These are phyloP conservation scores for Drosophila kikkawai DNA, from an alignment of 1,140 invertebrate genomes.

Conservation along the genomic window DNA sequence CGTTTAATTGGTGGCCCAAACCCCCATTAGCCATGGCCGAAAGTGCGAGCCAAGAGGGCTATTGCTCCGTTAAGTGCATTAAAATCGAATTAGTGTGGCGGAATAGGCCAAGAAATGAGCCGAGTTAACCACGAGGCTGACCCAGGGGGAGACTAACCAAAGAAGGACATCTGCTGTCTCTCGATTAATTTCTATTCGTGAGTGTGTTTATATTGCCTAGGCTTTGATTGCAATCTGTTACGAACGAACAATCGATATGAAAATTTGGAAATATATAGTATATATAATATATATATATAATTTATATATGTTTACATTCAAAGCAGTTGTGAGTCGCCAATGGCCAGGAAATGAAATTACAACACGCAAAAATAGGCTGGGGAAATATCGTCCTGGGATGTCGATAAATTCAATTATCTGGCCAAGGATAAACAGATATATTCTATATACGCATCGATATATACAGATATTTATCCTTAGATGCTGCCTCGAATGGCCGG, in stretches of 20 bases:
- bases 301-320: conserved; percentile 13
- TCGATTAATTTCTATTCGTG: neutral
- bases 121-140: neutral
- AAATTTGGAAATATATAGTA: neutral
- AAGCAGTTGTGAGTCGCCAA: conserved; percentile 21
- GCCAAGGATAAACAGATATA: conserved; percentile 31
- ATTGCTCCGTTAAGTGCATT: conserved; percentile 48
- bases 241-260: conserved; percentile 10
- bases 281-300: neutral
- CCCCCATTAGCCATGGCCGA: conserved; percentile 5
- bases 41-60: neutral
- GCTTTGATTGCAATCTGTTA: conserved; percentile 59
- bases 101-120: conserved; percentile 8
- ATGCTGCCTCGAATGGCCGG: conserved; percentile 32
- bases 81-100: conserved; percentile 64
- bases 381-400: conserved; percentile 7
- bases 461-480: conserved; percentile 13
- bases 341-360: conserved; percentile 67
- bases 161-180: conserved; percentile 12
- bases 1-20: conserved; percentile 1
- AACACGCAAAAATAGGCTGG: conserved; percentile 46
- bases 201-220: neutral
- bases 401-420: conserved; percentile 73
- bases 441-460: neutral
- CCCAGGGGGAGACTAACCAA: neutral